These are phyloP conservation scores for Drosophila anomelani DNA, from an alignment of 2,888 invertebrate genomes.

Conservation along the genomic window DNA sequence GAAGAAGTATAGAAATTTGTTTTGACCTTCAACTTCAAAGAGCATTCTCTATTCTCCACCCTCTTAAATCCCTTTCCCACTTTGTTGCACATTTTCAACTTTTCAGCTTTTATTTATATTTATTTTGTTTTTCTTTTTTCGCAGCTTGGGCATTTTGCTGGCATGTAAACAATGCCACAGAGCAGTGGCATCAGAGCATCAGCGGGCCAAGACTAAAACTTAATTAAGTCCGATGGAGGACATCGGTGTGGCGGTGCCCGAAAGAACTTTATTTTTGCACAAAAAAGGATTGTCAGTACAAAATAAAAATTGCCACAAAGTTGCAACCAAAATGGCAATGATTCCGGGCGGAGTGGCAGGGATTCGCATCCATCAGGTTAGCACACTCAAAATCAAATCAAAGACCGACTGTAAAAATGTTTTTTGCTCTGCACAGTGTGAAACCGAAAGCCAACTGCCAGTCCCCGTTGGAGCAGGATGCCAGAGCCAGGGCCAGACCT, in stretches of 20 bases:
- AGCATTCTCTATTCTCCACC: neutral
- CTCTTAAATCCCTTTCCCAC: neutral
- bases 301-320: slow-evolving; percentile 29
- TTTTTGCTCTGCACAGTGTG: slow-evolving; percentile 57
- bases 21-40: neutral
- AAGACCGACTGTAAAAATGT: slow-evolving; percentile 56
- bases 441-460: slow-evolving; percentile 51
- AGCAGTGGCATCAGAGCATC: slow-evolving; percentile 18
- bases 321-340: slow-evolving; percentile 16
- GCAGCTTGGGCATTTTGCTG: slow-evolving; percentile 42
- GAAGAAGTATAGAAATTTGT: accelerated
- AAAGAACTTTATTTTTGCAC: slow-evolving; percentile 7
- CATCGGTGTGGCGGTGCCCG: neutral
- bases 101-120: slow-evolving; percentile 57
- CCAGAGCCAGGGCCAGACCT: neutral
- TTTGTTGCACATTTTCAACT: slow-evolving; percentile 29
- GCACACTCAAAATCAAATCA: slow-evolving; percentile 63
- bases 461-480: slow-evolving; percentile 4
- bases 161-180: slow-evolving; percentile 51
- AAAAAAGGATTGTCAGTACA: slow-evolving; percentile 15
- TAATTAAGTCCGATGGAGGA: slow-evolving; percentile 62
- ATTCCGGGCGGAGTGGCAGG: neutral
- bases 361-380: slow-evolving; percentile 34
- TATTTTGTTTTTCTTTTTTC: slow-evolving; percentile 34
- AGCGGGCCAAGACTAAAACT: slow-evolving; percentile 53